These are phyloP conservation scores for Lycopodina hypogea DNA, from an alignment of 37 sponge, comb jelly and placozoan species.

Conservation along the genomic window DNA sequence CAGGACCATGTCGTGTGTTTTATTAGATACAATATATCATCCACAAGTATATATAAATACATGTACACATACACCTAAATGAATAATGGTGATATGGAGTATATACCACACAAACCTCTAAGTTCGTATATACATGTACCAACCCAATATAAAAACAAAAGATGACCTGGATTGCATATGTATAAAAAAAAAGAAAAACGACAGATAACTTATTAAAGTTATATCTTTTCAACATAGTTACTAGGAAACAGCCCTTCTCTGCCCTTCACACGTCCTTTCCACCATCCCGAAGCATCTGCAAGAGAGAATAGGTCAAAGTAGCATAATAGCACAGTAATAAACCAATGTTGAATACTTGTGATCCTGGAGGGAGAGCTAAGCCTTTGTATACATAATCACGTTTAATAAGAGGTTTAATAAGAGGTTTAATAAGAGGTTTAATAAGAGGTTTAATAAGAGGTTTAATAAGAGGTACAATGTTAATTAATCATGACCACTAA, in stretches of 20 bases:
- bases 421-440: too few relatives aligned
- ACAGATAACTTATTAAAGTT: not conserved
- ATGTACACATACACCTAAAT: constrained; percentile 17
- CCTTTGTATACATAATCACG: too few relatives aligned
- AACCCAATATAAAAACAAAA: not conserved
- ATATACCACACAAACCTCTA: not conserved
- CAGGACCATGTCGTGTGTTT: too few relatives aligned
- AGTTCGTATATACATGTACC: not conserved
- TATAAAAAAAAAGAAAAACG: too few relatives aligned
- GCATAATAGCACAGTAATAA: not conserved
- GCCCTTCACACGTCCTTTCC: constrained; percentile 84
- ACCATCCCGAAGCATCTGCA: constrained; percentile 91
- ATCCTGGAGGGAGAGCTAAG: too few relatives aligned
- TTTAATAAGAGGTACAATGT: too few relatives aligned
- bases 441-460: too few relatives aligned
- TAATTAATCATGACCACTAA: too few relatives aligned
- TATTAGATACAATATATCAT: too few relatives aligned
- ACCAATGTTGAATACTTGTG: too few relatives aligned
- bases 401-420: too few relatives aligned
- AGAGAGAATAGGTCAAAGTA: not conserved
- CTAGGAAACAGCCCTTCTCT: constrained; percentile 92
- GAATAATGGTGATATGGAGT: not conserved
- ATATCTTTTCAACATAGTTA: constrained; percentile 89
- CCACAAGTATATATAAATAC: too few relatives aligned
- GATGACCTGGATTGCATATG: constrained; percentile 10